Evolutionary conservation across 2,797 vertebrate species (phyloP), one percentile per base, ranked within the genome.

Genomic region (Meda fulgida): DNA sequence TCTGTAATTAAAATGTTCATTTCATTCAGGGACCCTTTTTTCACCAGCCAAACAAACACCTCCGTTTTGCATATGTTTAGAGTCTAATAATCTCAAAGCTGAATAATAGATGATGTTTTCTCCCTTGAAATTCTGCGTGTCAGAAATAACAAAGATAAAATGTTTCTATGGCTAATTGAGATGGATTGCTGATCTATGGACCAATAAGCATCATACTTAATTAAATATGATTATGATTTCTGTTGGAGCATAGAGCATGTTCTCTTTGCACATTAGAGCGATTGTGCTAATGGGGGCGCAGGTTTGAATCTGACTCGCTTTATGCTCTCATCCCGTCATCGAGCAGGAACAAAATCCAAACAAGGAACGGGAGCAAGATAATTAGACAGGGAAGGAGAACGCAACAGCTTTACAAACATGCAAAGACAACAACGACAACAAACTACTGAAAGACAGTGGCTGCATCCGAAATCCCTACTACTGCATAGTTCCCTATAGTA

Each of bases 41-140:
- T 13, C 73, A 78, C 36, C 36, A 60, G 48, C 55, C 26, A 85
- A 88, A 87, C 86, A 87, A 88, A 87, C 79, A 81, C 34, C 78
- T 78, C 38, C 63, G 79, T 86, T 40, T 51, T 81, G 80, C 80
- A 79, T 66, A 80, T 67, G 82, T 86, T 90, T 86, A 63, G 55
- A 43, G 58, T 31, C 66, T 76, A 87, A 89, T 89, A 85, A 87
- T 86, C 77, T 78, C 70, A 86, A 87, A 65, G 53, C 75, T 86
- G 75, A 83, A 85, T 85, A 85, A 90, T 81, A 87, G 76, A 86
- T 89, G 73, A 71, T 75, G 66, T 86, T 83, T 78, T 38, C 26
- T 48, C 38, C 71, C 55, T 84, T 78, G 80, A 86, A 87, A 86
- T 71, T 79, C 13, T 70, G 14, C 19, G 21, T 78, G 66, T 70